Evolutionary conservation across 2,113 vertebrate genomes (phyloP), one percentile per base, ranked within the genome.

Genomic region (Solea solea): DNA sequence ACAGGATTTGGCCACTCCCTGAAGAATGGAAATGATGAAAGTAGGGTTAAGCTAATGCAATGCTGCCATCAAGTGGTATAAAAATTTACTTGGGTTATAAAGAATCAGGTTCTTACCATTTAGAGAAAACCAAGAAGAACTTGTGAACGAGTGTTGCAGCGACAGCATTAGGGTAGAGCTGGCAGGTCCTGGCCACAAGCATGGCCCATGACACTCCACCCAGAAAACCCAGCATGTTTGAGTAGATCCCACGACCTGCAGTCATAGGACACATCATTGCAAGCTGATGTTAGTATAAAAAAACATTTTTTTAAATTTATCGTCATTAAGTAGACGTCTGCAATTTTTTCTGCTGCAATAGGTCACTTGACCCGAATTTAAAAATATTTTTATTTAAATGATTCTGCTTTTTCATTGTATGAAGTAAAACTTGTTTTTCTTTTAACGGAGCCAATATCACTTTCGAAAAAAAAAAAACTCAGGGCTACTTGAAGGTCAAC

Each of bases 1-100:
- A 99, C 97, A 28, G 97, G 97, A 69, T 96, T 98, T 51, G 98
- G 98, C 97, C 98, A 99, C 78, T 98, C 96, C 97, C 97, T 99
- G 44, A 0, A 63, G 2, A 1, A 11, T 1, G 8, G 53, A 49
- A 50, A 40, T 5, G 5, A 75, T 12, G 45, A 8, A 28, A 8
- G 1, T 0, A 21, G 39, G 7, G 2, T 13, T 1, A 63, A 21
- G 5, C 7, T 0, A 34, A n/a, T 51, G 42, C 56, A 69, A 76
- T 11, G 7, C 50, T 77, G 46, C 72, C 53, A 51, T 8, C 56
- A 58, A 40, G 51, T 54, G 39, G 49, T 60, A 27, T 2, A 7
- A 11, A 25, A 34, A 53, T 9, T 10, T 25, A 16, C 9, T 8
- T 7, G 5, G 13, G 28, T 4, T 44, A 9, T 21, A 45, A 15